A percentile compares a stretch with the other conserved stretches of the same genome.
These are phyloP conservation scores for Eretmocerus hayati DNA, from an alignment of 2,888 invertebrate species.

Conservation along the genomic window DNA sequence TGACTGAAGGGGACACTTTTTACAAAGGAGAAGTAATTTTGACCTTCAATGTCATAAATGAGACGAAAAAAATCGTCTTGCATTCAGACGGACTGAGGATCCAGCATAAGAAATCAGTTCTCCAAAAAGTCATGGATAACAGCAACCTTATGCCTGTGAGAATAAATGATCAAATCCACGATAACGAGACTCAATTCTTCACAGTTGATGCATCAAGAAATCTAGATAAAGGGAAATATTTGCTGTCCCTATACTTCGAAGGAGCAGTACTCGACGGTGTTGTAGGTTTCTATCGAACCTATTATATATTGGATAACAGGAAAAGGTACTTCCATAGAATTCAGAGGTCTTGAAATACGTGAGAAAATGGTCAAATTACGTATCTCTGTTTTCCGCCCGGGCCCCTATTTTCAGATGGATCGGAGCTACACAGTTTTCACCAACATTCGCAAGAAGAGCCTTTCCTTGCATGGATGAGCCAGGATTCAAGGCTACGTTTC, in stretches of 20 bases:
- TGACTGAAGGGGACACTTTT: constrained; percentile 21
- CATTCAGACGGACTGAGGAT: constrained; percentile 50
- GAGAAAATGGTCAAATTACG: no score
- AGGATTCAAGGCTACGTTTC: constrained; percentile 68
- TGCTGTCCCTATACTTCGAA: constrained; percentile 50
- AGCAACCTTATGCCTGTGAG: neutral
- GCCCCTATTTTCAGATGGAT: constrained; percentile 65
- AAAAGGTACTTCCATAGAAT: constrained; percentile 45
- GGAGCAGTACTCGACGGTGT: constrained; percentile 55
- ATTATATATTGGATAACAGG: constrained; percentile 48
- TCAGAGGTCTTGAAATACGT: no score
- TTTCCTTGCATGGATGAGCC: constrained; percentile 88
- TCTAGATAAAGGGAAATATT: constrained; percentile 42
- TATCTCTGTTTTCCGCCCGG: no score
- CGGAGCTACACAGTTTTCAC: constrained; percentile 73
- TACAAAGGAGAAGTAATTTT: constrained; percentile 51
- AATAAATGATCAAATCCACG: constrained; percentile 24
- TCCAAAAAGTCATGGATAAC: constrained; percentile 6
- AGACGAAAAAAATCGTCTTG: constrained; percentile 44
- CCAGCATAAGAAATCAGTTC: constrained; percentile 14
- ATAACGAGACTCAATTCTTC: constrained; percentile 30
- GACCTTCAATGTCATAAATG: constrained; percentile 36
- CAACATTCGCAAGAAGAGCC: constrained; percentile 71
- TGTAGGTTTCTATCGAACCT: constrained; percentile 60
- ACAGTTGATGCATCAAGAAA: constrained; percentile 15